A percentile compares a stretch with the other conserved stretches of the same genome.
These are phyloP conservation scores for Gadopsis bispinosus DNA, from an alignment of 2,797 vertebrate species.

Conservation along the genomic window DNA sequence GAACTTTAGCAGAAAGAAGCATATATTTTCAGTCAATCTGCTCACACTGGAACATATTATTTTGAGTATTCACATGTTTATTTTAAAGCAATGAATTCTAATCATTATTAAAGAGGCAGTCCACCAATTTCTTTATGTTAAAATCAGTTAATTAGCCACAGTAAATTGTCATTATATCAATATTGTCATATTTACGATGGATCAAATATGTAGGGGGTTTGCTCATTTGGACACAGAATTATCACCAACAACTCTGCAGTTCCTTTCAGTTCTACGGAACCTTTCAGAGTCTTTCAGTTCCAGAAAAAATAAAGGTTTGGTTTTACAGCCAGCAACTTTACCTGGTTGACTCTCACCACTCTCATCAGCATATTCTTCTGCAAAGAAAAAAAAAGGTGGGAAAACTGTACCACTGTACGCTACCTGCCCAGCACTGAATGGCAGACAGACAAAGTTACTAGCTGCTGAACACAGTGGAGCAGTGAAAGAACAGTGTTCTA, in stretches of 20 bases:
- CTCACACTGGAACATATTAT: neutral
- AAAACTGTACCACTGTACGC: neutral
- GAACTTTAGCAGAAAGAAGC: no score
- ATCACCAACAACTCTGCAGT: neutral
- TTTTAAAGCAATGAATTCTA: neutral
- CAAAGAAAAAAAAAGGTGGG: neutral
- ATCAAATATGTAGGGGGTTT: neutral
- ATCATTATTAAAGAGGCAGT: neutral
- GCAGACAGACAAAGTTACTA: no score
- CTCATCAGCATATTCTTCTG: neutral
- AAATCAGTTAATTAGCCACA: neutral
- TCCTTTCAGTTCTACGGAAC: neutral
- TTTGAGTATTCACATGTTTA: neutral
- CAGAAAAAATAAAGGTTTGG: no score
- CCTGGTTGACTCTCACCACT: neutral
- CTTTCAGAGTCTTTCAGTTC: neutral
- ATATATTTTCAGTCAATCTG: neutral
- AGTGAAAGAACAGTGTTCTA: neutral
- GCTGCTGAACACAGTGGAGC: neutral
- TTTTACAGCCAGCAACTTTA: neutral
- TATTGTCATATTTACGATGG: neutral
- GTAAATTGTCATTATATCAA: no score
- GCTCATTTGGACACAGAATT: neutral
- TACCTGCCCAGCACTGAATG: neutral
- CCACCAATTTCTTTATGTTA: neutral